phyloP scores from a whole-genome alignment of 64 coral and sea anemone species.

The Stichodactyla helianthus region DNA sequence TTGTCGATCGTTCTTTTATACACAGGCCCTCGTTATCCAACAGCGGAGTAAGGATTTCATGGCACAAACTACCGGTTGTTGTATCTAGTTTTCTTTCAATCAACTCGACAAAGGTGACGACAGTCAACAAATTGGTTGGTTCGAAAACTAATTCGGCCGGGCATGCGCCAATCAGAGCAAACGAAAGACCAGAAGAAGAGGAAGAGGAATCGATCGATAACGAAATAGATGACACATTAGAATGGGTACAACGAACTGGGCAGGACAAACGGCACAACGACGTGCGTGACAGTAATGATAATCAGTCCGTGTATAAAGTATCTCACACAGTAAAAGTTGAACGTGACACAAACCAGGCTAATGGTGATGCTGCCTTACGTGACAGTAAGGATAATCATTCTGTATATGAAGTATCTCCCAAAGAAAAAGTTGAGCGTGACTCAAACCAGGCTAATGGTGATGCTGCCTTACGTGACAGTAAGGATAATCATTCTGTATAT shows the following conservation, averaged over 20 bases:
- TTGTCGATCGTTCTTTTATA: no score
- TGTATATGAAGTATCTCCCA: not conserved
- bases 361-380: not conserved
- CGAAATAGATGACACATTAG: constrained; percentile 5
- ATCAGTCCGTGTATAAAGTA: not conserved
- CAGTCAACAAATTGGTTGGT: no score
- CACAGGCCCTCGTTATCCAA: no score
- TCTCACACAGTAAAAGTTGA: not conserved
- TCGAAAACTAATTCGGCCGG: no score
- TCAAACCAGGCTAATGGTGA: no score
- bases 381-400: not conserved
- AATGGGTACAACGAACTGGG: not conserved
- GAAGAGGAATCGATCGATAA: not conserved
- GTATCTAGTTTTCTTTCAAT: no score
- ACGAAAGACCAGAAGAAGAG: not conserved
- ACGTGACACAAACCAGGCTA: no score
- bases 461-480: not conserved
- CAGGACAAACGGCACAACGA: not conserved
- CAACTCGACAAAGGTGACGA: no score
- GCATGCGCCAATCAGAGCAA: not conserved
- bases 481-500: not conserved
- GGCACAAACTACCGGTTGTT: no score
- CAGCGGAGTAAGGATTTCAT: no score
- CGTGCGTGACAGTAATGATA: not conserved
- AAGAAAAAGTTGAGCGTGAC: not conserved